Base-by-base conservation (phyloP, 2,113 vertebrate species). In the human (Homo sapiens) region DNA sequence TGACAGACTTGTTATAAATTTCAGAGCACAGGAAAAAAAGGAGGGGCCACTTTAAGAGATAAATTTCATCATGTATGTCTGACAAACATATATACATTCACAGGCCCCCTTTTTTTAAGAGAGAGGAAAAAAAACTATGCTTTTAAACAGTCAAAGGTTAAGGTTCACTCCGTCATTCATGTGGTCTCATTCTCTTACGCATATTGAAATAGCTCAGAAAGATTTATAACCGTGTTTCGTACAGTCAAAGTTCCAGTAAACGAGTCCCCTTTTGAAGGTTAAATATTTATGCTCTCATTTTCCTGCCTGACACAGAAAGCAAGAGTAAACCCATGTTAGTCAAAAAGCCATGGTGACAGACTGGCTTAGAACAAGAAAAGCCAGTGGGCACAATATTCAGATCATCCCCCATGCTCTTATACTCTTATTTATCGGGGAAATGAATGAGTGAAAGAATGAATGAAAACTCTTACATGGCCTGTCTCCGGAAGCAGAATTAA, bases 111-210 rank as follows among this genome's bases (percentile, higher is more conserved):
- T 91, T 94, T 96, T 88, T 90, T 75, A 85, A 97, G 93, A 97
- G 89, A 68, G 66, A 35, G 97, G 97, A 97, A 89, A 96, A 98
- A 95, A 97, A 96, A 86, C 96, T 97, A 75, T 95, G 97, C 97
- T 98, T 98, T 98, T 98, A 98, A 98, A 98, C 98, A 98, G 98
- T 97, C 98, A 98, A 93, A 98, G 98, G 98, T 98, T 98, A 98
- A 98, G 98, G 97, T 98, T 50, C 30, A 93, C 93, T 97, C 97
- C 86, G 93, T 97, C 98, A 97, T 97, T 98, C 98, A 96, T 98
- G 85, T 97, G 97, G 96, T 98, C 97, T 98, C 98, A 96, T 97
- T 98, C 98, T 97, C 93, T 96, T 97, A 91, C 84, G 97, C 96
- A 98, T 97, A 98, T 98, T 98, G 98, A 98, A 98, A 97, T 96